Evolutionary conservation across 1,140 invertebrate species (phyloP), one percentile per base, ranked within the genome.

Genomic region (Apis cerana): DNA sequence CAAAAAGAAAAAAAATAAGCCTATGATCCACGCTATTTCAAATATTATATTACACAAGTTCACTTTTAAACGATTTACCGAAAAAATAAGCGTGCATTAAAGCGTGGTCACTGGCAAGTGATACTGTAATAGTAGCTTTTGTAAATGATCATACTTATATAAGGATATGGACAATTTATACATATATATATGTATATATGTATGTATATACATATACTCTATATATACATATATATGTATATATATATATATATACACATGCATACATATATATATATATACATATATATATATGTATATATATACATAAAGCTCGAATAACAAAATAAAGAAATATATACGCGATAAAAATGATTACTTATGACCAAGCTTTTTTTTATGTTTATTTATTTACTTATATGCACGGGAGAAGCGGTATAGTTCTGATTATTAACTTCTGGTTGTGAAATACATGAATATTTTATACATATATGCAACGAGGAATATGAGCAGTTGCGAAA

Each of bases 381-480:
- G 80, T 85, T 88, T 83, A 88, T 85, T 88, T 88, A 87, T 88
- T 88, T 85, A 79, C 71, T 76, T 72, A 67, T 69, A 69, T 76
- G 72, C 43, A 78, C 33, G 62, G 74, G 81, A 84, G 33, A 78
- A 82, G 59, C 21, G 82, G 79, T 87, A 75, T n/a, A 43, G 65
- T 81, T 76, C 75, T 84, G 75, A 86, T 79, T 84, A 88, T 81
- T 75, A 84, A 85, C 79, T 82, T 88, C 85, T 87, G 86, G 85
- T 88, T 88, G 86, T 87, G 86, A 88, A 70, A 87, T 33, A 87
- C 56, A 74, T 81, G 21, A 78, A 80, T 84, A 87, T 88, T 87
- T 84, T 88, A 85, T 87, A 88, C 64, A 33, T 65, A 87, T 33
- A 80, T 56, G 68, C 76, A 52, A 64, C 33, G 54, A 59, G 85